A percentile compares a stretch with the other conserved stretches of the same genome.
Evolutionary conservation across 2,113 vertebrate species (phyloP).

Genomic region (Dipodomys stephensi): DNA sequence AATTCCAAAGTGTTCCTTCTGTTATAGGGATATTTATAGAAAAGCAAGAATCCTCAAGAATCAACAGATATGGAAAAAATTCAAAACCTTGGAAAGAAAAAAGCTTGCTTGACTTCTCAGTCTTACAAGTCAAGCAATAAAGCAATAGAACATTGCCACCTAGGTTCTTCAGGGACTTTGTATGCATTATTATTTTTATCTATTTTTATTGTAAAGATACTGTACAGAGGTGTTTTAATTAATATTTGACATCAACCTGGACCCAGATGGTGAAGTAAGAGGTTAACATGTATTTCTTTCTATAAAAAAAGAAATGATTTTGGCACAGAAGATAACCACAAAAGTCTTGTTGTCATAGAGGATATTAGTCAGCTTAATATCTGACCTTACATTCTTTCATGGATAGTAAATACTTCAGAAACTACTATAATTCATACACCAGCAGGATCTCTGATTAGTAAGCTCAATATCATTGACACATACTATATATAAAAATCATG

Average conservation of each 20-base stretch:
- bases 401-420: not conserved
- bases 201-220: too few species aligned
- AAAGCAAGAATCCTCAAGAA: not conserved
- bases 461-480: not conserved
- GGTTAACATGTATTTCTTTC: not conserved
- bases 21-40: conserved; percentile 36
- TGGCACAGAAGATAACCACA: not conserved
- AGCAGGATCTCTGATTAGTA: not conserved
- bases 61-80: not conserved
- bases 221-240: not conserved
- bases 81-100: conserved; percentile 46
- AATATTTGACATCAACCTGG: not conserved
- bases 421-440: not conserved
- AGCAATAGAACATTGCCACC: not conserved
- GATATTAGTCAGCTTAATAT: not conserved
- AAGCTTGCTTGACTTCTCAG: not conserved
- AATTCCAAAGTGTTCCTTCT: conserved; percentile 57
- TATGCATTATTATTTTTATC: not conserved
- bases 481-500: not conserved
- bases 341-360: not conserved
- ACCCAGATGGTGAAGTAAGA: not conserved
- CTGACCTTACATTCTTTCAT: not conserved
- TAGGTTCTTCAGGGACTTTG: not conserved
- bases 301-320: conserved; percentile 6
- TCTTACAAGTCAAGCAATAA: not conserved